Percentiles rank a stretch among this genome's conserved stretches.
Conservation (phyloP, 2,888 invertebrate species). For the Campoplex nolae region DNA sequence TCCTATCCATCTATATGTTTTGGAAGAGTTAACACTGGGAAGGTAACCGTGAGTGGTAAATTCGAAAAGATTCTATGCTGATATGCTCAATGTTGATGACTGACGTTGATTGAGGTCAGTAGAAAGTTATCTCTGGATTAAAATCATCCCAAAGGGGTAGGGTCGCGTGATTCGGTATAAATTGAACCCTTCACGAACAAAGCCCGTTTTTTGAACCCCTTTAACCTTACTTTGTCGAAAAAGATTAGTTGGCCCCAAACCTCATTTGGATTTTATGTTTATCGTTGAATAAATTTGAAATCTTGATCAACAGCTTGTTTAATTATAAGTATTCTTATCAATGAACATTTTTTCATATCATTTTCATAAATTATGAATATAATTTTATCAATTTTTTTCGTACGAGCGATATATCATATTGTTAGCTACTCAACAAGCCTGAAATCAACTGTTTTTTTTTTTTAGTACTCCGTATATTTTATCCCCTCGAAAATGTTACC, state of each 20-base stretch:
- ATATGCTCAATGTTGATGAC: not conserved
- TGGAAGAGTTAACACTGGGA: not conserved
- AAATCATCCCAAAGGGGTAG: not conserved
- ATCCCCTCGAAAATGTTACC: conserved; percentile 9
- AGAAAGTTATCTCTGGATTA: not conserved
- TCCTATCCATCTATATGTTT: not conserved
- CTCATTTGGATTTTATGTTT: not conserved
- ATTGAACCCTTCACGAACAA: not conserved
- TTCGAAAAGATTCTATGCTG: not conserved
- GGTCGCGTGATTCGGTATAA: not conserved
- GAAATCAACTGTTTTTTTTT: conserved; percentile 5
- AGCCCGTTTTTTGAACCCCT: not conserved
- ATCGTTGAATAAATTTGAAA: too few relatives aligned
- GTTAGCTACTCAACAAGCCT: not conserved
- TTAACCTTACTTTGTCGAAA: not conserved
- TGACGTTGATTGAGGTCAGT: not conserved
- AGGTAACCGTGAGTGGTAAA: not conserved
- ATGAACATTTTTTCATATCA: too few relatives aligned
- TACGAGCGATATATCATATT: not conserved
- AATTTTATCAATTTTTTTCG: not conserved
- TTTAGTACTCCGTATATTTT: not conserved
- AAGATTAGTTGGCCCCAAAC: not conserved
- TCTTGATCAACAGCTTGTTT: too few relatives aligned
- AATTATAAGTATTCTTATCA: too few relatives aligned
- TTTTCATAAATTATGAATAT: too few relatives aligned